Conservation (phyloP, 1,140 invertebrate species). For the Lepidotrigona ventralis region DNA sequence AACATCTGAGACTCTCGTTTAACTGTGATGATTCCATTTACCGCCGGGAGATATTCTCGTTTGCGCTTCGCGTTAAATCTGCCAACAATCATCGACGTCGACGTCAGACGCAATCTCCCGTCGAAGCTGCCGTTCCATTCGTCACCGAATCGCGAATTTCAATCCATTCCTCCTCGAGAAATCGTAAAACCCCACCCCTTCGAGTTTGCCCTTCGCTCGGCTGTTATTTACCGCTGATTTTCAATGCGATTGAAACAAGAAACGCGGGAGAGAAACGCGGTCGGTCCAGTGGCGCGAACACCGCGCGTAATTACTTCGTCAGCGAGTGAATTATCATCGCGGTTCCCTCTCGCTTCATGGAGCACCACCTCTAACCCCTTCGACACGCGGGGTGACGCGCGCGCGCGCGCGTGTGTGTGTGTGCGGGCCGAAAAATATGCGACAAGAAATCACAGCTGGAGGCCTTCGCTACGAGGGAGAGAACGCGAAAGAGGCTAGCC, state of each 20-base stretch:
- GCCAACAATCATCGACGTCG: background rate
- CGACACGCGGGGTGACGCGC: background rate
- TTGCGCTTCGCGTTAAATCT: background rate
- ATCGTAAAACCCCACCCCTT: background rate
- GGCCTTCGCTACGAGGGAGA: background rate
- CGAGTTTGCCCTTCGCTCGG: background rate
- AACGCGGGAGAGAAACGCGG: background rate
- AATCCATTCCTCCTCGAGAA: background rate
- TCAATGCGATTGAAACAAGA: background rate
- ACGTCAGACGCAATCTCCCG: constrained; percentile 3
- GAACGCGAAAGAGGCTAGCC: background rate
- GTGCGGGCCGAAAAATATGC: constrained; percentile 22
- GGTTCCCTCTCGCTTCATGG: constrained; percentile 15
- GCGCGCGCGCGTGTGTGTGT: constrained; percentile 25
- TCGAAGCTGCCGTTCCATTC: background rate
- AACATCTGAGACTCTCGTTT: background rate
- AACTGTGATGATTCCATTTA: background rate
- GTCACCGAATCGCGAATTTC: background rate
- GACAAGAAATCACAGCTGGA: constrained; percentile 40
- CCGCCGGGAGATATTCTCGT: background rate
- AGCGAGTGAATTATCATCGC: constrained; percentile 39
- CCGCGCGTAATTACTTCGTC: constrained; percentile 35
- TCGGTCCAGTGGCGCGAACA: background rate
- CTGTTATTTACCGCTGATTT: background rate
- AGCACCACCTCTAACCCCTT: constrained; percentile 11